A percentile compares a stretch with the other conserved stretches of the same genome.
Evolutionary conservation across 2,888 invertebrate genomes (phyloP).

Genomic region (Phyllotreta cruciferae): DNA sequence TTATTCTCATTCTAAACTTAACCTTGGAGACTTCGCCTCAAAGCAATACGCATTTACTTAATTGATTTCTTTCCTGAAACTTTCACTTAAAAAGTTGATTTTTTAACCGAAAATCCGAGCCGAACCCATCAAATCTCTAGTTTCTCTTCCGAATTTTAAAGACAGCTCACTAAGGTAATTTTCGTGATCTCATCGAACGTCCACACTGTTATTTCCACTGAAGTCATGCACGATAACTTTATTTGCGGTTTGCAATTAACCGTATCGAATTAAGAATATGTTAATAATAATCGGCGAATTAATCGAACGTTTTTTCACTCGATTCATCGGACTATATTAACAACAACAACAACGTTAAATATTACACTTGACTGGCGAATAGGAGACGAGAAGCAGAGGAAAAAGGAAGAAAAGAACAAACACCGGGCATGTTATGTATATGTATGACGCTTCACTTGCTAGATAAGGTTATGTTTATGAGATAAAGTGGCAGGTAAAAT

Average conservation of each 20-base stretch:
- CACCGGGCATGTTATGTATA: constrained; percentile 7
- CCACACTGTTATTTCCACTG: constrained; percentile 1
- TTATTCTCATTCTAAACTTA: too few species aligned
- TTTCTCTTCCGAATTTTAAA: too few species aligned
- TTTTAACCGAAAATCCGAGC: too few species aligned
- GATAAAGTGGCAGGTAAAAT: constrained; percentile 23
- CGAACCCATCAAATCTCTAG: too few species aligned
- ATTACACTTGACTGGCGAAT: constrained; percentile 13
- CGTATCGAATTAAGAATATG: not conserved
- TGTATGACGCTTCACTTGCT: constrained; percentile 31
- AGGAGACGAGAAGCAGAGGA: not conserved
- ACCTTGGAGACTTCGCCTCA: too few species aligned
- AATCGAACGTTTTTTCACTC: not conserved
- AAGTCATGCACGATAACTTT: too few species aligned
- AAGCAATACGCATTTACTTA: too few species aligned
- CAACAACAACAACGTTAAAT: constrained; percentile 9
- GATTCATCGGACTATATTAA: not conserved
- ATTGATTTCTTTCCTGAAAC: too few species aligned
- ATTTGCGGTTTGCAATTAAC: too few species aligned
- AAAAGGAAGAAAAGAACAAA: constrained; percentile 6
- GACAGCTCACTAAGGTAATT: not conserved
- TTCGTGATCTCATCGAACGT: constrained; percentile 12
- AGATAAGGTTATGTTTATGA: constrained; percentile 34
- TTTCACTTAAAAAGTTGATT: too few species aligned
- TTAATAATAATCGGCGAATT: constrained; percentile 4